phyloP scores from a whole-genome alignment of 2,797 vertebrate genomes.

The Morelia viridis region DNA sequence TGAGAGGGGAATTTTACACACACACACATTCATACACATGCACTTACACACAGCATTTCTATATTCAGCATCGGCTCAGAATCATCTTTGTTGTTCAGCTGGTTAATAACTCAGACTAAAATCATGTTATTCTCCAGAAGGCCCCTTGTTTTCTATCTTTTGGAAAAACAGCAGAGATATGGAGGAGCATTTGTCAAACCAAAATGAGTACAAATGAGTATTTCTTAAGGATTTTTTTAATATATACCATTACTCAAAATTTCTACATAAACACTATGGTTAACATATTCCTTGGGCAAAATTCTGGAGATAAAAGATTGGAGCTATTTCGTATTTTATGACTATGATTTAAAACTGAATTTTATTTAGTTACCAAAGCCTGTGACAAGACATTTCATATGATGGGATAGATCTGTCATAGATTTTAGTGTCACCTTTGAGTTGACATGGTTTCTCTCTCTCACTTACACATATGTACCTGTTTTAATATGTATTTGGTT shows the following conservation, averaged over 20 bases:
- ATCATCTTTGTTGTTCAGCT: not conserved
- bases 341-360: not conserved
- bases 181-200: not conserved
- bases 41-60: not conserved
- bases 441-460: not conserved
- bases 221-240: not conserved
- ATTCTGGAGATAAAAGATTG: not conserved
- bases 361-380: not conserved
- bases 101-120: not conserved
- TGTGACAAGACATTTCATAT: not conserved
- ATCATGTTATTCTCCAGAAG: not conserved
- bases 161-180: not conserved
- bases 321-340: not conserved
- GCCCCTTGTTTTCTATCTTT: not conserved
- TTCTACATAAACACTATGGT: not conserved
- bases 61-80: not conserved
- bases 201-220: not conserved
- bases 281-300: not conserved
- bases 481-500: slow-evolving; percentile 31
- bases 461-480: not conserved
- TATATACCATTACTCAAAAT: not conserved
- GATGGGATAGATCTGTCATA: not conserved
- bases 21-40: not conserved
- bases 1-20: not conserved
- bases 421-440: not conserved